Evolutionary conservation across 2,888 invertebrate species (phyloP), one percentile per base, ranked within the genome.

Genomic region (Protonemura montana): DNA sequence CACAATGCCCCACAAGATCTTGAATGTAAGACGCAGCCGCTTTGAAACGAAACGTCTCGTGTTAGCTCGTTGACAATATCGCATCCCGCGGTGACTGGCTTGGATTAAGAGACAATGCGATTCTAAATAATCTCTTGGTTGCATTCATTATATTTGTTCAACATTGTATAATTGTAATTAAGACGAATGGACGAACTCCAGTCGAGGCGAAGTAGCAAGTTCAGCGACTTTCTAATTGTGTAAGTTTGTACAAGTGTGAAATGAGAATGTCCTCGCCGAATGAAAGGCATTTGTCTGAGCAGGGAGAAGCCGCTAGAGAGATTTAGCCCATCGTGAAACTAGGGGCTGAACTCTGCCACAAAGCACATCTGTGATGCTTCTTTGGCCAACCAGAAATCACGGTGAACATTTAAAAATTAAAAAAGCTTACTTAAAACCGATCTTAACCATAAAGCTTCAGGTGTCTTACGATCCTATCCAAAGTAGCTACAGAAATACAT

Each of bases 121-220:
- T 16, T 2, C 59, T 21, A 59, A 21, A 21, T 21, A 59, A 59
- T 59, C 59, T 21, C 59, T 10, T 13, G 59, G 21, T 21, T 59
- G 59, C 16, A 59, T 59, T 59, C 13, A 59, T 59, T 59, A 59
- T 59, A 13, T 78, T 78, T 78, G 78, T 78, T 78, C 78, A 27
- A 27, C 78, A 78, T 27, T 27, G 78, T 78, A 35, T 35, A 78
- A 78, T 78, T 78, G n/a, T 78, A 78, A 78, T 78, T 78, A 78
- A 28, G 26, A 78, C 78, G 59, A 59, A 78, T 25, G 78, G 27
- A 28, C 27, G 78, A 78, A 78, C 27, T 25, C 6, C 2, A 21
- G 21, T 25, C 10, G 13, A 5, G 26, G n/a, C 78, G 1, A 13
- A 28, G 10, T 5, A 78, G 28, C 28, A 78, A 78, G 78, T 78